Percentiles rank a stretch among this genome's conserved stretches.
These are phyloP conservation scores for Nycticorax nycticorax DNA, from an alignment of 2,113 vertebrate species.

Conservation along the genomic window DNA sequence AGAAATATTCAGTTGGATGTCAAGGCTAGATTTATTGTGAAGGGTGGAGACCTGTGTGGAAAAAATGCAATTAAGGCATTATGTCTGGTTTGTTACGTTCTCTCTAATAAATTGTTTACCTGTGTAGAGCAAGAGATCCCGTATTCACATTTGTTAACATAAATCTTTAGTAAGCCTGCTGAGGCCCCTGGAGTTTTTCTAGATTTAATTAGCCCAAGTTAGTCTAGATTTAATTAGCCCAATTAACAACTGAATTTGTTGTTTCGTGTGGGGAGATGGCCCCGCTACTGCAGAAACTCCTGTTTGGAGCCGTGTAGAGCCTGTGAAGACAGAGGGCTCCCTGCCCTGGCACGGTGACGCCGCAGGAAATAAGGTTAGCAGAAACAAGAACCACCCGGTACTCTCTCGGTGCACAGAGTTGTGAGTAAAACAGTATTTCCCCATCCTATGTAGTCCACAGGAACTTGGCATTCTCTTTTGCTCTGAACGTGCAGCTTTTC, in stretches of 20 bases:
- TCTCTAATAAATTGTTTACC: neutral
- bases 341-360: neutral
- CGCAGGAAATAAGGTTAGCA: neutral
- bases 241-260: neutral
- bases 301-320: neutral
- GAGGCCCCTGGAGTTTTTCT: neutral
- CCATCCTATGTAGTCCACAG: neutral
- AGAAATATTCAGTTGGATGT: neutral
- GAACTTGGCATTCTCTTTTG: neutral
- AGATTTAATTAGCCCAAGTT: neutral
- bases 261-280: neutral
- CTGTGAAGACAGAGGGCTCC: neutral
- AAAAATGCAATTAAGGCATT: neutral
- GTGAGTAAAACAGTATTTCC: neutral
- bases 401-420: neutral
- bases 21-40: neutral
- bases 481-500: neutral
- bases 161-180: neutral
- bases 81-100: neutral
- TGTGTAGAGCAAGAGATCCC: neutral
- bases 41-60: neutral
- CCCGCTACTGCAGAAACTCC: neutral
- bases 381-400: neutral
- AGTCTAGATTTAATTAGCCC: neutral
- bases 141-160: neutral